Evolutionary conservation across 2,113 vertebrate genomes (phyloP), one percentile per base, ranked within the genome.

Genomic region (Siniperca knerii): DNA sequence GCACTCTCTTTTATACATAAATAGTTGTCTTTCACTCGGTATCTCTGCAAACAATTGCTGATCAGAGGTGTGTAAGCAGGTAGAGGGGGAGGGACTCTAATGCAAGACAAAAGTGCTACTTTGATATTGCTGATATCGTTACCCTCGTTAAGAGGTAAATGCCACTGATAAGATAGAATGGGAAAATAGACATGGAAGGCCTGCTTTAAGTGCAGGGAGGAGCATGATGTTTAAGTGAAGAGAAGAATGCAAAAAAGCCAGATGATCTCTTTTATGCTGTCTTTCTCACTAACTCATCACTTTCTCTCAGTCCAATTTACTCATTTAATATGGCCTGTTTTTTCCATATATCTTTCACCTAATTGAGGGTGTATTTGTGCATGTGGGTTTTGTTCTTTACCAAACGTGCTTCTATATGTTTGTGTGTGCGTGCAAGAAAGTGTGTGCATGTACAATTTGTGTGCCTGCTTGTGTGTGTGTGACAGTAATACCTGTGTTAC

Each of bases 51-150:
- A 94, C 95, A 94, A 86, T 92, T 57, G 74, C 86, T 95, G 94
- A 96, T 95, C 92, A 94, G 87, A 92, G 89, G 88, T 91, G 92
- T 89, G 89, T 89, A 89, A 85, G 79, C 87, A 91, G 92, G 82
- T 91, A 79, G 85, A 92, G 87, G 84, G 85, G 90, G 85, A 92
- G 89, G 87, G 87, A 74, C 67, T 67, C 81, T 95, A 95, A 95
- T 93, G 87, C 90, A 90, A 93, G 95, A 95, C 94, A 95, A 94
- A 93, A 96, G 92, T 93, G 86, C 83, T 89, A 93, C 94, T 96
- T 95, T 96, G 95, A 96, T 94, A 95, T 85, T 42, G 81, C 81
- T 87, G 88, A 80, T 90, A 87, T 85, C 78, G 77, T 93, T 92
- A 90, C 70, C 78, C 88, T 94, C 86, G 81, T 96, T 95, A 95